These are phyloP conservation scores for Biston stratarius DNA, from an alignment of 2,888 invertebrate genomes.

Conservation along the genomic window DNA sequence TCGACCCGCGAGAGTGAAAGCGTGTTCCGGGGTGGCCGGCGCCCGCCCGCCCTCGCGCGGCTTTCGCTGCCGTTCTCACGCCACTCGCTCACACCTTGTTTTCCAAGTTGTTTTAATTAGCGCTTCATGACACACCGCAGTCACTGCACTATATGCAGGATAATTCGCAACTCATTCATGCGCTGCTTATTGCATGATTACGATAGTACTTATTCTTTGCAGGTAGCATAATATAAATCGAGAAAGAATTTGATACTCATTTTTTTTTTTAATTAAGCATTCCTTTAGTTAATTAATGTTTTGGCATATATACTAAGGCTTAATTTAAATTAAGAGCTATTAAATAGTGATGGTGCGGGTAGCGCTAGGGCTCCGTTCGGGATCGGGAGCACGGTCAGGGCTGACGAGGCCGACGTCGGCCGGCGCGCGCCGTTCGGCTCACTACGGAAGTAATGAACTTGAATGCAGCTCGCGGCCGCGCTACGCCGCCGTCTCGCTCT, in stretches of 20 bases:
- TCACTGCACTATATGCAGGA: conserved; percentile 8
- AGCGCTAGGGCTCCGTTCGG: conserved; percentile 18
- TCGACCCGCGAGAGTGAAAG: conserved; percentile 84
- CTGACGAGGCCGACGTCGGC: conserved; percentile 51
- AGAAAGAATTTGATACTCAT: not conserved
- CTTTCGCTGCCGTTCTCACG: conserved; percentile 81
- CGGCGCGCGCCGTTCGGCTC: conserved; percentile 61
- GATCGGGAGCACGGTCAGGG: conserved; percentile 77
- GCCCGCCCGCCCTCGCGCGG: conserved; percentile 75
- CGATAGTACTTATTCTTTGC: not conserved
- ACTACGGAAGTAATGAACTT: conserved; percentile 85
- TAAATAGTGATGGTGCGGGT: not conserved
- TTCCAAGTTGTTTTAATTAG: conserved; percentile 70
- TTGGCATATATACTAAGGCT: too few species aligned
- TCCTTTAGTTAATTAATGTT: not conserved
- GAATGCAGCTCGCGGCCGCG: conserved; percentile 80
- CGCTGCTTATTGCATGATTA: conserved; percentile 5
- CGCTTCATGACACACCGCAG: conserved; percentile 40
- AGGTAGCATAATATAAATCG: not conserved
- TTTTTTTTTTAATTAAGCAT: not conserved
- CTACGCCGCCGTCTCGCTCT: conserved; percentile 77
- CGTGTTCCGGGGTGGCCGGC: conserved; percentile 78
- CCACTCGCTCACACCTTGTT: conserved; percentile 66
- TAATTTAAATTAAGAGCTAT: not conserved
- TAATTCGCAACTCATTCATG: conserved; percentile 10